Conservation (phyloP, 2,888 invertebrate genomes). For the Epirrita christyi region DNA sequence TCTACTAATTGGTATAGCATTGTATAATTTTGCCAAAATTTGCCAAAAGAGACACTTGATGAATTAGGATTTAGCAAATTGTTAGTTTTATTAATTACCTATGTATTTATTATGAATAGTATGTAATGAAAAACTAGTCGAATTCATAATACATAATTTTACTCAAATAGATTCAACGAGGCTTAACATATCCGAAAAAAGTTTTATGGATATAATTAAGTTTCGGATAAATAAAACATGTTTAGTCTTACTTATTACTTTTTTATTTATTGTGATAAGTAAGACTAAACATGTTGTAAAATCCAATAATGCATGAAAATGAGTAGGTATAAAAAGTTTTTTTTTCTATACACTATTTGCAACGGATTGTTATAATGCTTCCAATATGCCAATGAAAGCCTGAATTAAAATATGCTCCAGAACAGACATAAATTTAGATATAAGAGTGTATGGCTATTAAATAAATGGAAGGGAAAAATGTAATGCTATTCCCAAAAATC, state of each 20-base stretch:
- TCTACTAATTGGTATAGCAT: slow-evolving; percentile 4
- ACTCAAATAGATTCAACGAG: slow-evolving; percentile 53
- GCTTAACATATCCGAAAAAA: slow-evolving; percentile 52
- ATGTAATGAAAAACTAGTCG: slow-evolving; percentile 61
- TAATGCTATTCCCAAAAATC: too few species aligned
- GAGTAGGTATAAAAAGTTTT: too few species aligned
- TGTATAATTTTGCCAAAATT: slow-evolving; percentile 75
- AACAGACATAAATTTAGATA: neutral
- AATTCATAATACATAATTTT: slow-evolving; percentile 33
- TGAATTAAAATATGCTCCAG: neutral
- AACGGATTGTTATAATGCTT: neutral
- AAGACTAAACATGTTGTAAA: too few species aligned
- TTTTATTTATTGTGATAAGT: too few species aligned
- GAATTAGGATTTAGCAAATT: slow-evolving; percentile 62
- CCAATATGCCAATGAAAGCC: slow-evolving; percentile 2
- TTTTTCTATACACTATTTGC: neutral
- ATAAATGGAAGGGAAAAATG: too few species aligned
- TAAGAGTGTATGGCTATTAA: too few species aligned
- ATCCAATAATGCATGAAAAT: too few species aligned
- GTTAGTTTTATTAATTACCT: slow-evolving; percentile 49
- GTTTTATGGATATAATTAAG: slow-evolving; percentile 7
- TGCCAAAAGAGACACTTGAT: slow-evolving; percentile 69
- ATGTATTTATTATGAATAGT: slow-evolving; percentile 59
- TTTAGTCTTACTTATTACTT: neutral
- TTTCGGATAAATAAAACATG: slow-evolving; percentile 8